Evolutionary conservation across 64 coral and sea anemone species (phyloP).

Genomic region (Actinia equina): DNA sequence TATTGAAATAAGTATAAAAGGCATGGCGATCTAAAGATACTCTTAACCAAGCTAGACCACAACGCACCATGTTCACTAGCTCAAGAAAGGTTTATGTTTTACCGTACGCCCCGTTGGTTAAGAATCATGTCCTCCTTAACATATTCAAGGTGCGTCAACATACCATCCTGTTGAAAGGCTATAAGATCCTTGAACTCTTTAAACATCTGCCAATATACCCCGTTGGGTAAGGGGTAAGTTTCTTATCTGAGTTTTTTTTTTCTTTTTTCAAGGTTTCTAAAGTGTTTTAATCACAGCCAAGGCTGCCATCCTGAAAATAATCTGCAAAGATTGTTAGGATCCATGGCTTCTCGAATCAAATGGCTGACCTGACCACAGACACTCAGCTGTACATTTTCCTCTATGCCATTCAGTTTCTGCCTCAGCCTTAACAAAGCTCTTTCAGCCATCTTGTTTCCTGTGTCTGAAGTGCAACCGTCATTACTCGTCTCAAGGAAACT

Average conservation of each 20-base stretch:
- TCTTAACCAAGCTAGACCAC: no score
- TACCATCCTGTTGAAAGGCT: no score
- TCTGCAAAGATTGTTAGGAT: constrained; percentile 84
- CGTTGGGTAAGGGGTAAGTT: background rate
- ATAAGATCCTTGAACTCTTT: no score
- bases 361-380: constrained; percentile 96
- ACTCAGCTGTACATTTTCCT: constrained; percentile 85
- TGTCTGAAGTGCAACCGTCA: constrained; percentile 39
- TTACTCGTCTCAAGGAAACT: constrained; percentile 34
- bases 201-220: background rate
- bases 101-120: no score
- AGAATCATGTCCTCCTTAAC: no score
- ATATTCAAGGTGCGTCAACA: no score
- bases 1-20: no score
- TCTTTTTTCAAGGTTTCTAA: no score
- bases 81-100: no score
- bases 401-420: constrained; percentile 90
- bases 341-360: constrained; percentile 90
- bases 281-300: constrained; percentile 57
- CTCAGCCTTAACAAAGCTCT: constrained; percentile 73
- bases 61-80: no score
- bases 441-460: constrained; percentile 94
- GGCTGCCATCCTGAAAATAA: constrained; percentile 96
- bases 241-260: no score
- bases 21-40: no score